Evolutionary conservation across 92 coral and sea anemone species (phyloP).

Genomic region (Parazoanthus atlanticus): DNA sequence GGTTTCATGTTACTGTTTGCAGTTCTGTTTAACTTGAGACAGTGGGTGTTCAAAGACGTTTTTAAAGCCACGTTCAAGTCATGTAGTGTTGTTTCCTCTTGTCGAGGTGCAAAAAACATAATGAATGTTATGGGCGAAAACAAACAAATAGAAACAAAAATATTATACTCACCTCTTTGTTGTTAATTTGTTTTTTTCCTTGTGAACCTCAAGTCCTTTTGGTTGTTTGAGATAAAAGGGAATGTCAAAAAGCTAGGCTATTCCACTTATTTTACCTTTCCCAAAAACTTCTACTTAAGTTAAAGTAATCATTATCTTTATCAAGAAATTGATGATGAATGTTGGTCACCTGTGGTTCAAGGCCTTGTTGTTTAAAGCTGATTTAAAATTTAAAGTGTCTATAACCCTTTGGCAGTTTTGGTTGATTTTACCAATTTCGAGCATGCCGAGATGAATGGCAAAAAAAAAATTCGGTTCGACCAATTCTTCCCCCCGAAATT

Average conservation of each 20-base stretch:
- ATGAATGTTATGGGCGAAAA: constrained; percentile 20
- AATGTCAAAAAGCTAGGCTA: constrained; percentile 17
- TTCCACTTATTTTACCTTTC: constrained; percentile 11
- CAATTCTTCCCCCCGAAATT: constrained; percentile 25
- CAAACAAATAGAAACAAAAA: constrained; percentile 17
- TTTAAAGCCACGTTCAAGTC: constrained; percentile 18
- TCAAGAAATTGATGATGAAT: constrained; percentile 29
- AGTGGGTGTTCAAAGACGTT: constrained; percentile 22
- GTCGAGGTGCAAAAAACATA: constrained; percentile 15
- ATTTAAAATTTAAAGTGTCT: constrained; percentile 2
- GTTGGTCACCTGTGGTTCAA: constrained; percentile 19
- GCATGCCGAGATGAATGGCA: constrained; percentile 29
- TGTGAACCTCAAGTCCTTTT: constrained; percentile 4
- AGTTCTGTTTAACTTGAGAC: constrained; percentile 11
- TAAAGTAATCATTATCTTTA: constrained; percentile 19
- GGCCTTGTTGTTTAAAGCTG: constrained; percentile 7
- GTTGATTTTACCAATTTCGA: constrained; percentile 22
- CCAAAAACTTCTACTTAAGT: background rate
- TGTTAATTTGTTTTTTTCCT: background rate
- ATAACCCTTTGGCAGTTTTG: constrained; percentile 23
- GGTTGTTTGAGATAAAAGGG: constrained; percentile 10
- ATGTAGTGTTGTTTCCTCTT: constrained; percentile 11
- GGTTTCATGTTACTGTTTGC: constrained; percentile 24
- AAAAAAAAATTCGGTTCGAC: background rate
- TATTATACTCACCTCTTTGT: background rate